Base-by-base conservation (phyloP, 2,888 invertebrate genomes). In the Eupithecia dodoneata region DNA sequence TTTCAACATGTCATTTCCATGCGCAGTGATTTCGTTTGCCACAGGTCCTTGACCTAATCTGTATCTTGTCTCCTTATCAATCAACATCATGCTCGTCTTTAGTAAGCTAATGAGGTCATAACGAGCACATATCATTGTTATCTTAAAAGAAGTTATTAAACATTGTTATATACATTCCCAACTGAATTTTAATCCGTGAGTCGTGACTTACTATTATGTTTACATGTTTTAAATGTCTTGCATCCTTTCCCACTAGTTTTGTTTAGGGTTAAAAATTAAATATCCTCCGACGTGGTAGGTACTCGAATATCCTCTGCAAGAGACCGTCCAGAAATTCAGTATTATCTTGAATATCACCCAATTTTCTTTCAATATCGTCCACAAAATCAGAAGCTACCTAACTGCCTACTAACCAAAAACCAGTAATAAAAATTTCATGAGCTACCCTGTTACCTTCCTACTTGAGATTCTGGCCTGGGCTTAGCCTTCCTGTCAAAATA, bases 341-440 rank as follows among this genome's bases (percentile, higher is more conserved):
- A 18, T 70, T 18, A 70, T 70, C 30, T 49, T 44, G 18, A 69
- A n/a, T n/a, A 69, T 69, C 67, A 45, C 41, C 71, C 30, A 71
- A 55, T 55, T 74, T 44, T n/a, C 66, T 73, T 73, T 73, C 66
- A 73, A 70, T 70, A 70, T 15, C n/a, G 15, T 52, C 47, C 47
- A 12, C 18, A 73, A 55, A 73, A 45, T 73, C 47, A 44, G 42
- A 67, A 76, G 45, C 55, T 42, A 74, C 45, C 44, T 12, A 74
- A 74, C 12, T 73, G 73, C 69, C 42, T 42, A 65, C 73, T 13
- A 71, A 59, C 59, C 71, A 10, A 72, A 74, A 63, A 10, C 70
- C 30, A 30, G 52, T 63, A 73, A 75, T 75, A 30, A 73, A 78
- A 78, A 66, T 71, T 75, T 75, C 71, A 75, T 75, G 71, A 78